A percentile compares a stretch with the other conserved stretches of the same genome.
Conservation (phyloP, 2,888 invertebrate genomes). For the Perdita meconis region DNA sequence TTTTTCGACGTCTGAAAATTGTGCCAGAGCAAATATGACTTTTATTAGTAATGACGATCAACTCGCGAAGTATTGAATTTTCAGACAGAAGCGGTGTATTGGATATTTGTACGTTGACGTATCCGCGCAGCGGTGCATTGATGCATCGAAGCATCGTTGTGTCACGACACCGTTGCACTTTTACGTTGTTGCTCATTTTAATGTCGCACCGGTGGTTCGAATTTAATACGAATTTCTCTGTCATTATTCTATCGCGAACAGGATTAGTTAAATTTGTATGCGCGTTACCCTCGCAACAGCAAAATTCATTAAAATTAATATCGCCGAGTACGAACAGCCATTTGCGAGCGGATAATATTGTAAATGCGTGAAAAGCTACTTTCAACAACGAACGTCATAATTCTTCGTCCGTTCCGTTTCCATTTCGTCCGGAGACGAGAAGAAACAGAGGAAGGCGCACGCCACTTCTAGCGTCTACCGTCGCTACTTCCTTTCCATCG, state of each 20-base stretch:
- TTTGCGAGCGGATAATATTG: not conserved
- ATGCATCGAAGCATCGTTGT: not conserved
- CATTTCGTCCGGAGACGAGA: conserved; percentile 4
- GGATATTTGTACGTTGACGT: no score
- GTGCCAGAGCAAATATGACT: no score
- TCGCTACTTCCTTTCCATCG: conserved; percentile 51
- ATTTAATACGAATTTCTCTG: not conserved
- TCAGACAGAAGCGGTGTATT: no score
- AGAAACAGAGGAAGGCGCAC: conserved; percentile 27
- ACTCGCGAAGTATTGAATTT: no score
- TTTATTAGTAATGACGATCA: no score
- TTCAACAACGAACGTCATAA: conserved; percentile 11
- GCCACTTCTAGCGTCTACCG: conserved; percentile 42
- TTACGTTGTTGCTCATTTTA: not conserved
- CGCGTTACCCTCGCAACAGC: not conserved
- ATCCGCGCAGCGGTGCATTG: no score
- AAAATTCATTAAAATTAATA: conserved; percentile 26
- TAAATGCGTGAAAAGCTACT: conserved; percentile 22
- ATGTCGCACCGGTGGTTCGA: not conserved
- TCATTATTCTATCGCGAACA: not conserved
- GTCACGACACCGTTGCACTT: not conserved
- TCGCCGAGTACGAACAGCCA: not conserved
- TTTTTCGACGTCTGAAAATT: no score
- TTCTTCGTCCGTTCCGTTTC: not conserved
- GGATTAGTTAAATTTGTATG: conserved; percentile 1